These are phyloP conservation scores for Ceratosolen fusciceps DNA, from an alignment of 1,140 invertebrate species.

Conservation along the genomic window DNA sequence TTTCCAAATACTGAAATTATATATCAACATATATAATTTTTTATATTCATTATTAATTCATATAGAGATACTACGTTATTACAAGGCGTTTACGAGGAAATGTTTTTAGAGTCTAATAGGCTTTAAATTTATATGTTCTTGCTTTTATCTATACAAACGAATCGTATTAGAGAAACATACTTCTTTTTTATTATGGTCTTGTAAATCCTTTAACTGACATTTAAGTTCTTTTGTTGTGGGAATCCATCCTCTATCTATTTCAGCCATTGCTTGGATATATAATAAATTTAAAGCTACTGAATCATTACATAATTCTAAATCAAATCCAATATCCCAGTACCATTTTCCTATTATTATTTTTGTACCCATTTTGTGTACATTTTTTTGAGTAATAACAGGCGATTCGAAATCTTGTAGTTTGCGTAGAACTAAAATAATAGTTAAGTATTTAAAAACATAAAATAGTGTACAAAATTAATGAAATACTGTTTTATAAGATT, in stretches of 20 bases:
- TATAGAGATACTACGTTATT: background rate
- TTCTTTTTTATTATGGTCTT: slow-evolving; percentile 85
- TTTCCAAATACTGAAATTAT: slow-evolving; percentile 83
- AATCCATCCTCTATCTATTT: slow-evolving; percentile 90
- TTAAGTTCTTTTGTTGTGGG: slow-evolving; percentile 79
- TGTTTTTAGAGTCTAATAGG: background rate
- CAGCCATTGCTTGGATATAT: slow-evolving; percentile 88
- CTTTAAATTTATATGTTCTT: background rate
- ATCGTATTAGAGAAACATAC: slow-evolving; percentile 67
- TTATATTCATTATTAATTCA: background rate
- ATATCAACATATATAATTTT: slow-evolving; percentile 11
- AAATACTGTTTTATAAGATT: slow-evolving; percentile 23
- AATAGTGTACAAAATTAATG: slow-evolving; percentile 1
- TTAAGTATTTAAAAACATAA: slow-evolving; percentile 10
- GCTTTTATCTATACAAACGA: background rate
- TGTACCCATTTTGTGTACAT: slow-evolving; percentile 61
- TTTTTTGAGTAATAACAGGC: slow-evolving; percentile 90
- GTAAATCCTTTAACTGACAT: slow-evolving; percentile 78
- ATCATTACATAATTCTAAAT: slow-evolving; percentile 85
- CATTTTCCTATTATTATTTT: slow-evolving; percentile 69
- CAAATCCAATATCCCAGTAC: slow-evolving; percentile 91
- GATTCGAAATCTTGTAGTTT: slow-evolving; percentile 97
- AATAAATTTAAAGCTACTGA: slow-evolving; percentile 87
- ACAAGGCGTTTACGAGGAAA: background rate
- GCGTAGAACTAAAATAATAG: slow-evolving; percentile 77